Evolutionary conservation across 2,113 vertebrate genomes (phyloP), one percentile per base, ranked within the genome.

Genomic region (Carettochelys insculpta): DNA sequence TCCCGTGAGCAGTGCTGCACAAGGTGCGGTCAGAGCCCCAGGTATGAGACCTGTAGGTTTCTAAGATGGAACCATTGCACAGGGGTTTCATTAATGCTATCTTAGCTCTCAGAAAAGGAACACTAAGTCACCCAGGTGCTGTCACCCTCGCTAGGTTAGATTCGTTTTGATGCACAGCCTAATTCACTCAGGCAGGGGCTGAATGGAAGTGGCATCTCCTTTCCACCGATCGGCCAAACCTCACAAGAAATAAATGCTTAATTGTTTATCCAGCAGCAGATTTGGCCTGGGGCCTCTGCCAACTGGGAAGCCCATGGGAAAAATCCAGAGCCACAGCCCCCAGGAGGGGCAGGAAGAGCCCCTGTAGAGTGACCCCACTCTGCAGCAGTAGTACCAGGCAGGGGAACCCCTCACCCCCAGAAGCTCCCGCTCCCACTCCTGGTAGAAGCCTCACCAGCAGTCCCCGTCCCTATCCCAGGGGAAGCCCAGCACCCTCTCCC

Each of bases 41-140:
- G 80, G n/a, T 2, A 24, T 0, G 53, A 29, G 34, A 8, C n/a
- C 10, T 75, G 71, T 4, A 75, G 41, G 27, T 27, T 73, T 73
- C 41, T 27, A 75, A 13, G 43, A 13, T 86, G 82, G 22, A 68
- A 68, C n/a, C 54, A 56, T 38, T 38, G 20, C 61, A 68, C 80
- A 3, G 2, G 17, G 58, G 77, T 82, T 89, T 82, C 43, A 83
- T 19, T 20, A 89, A 86, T 12, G 25, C 3, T 65, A 73, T 79
- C n/a, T 22, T 29, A 79, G 82, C 38, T 76, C 50, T 2, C 68
- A 45, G 25, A 34, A 87, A 84, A 51, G 20, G 56, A 91, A 34
- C 92, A 50, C 6, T 83, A 22, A 86, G 85, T 53, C 43, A 19
- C 65, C 65, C 2, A 0, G 56, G 65, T 29, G 88, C 34, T 76